Percentiles rank a stretch among this genome's conserved stretches.
Evolutionary conservation across 2,888 invertebrate species (phyloP).

Genomic region (Pachliopta kotzebuea): DNA sequence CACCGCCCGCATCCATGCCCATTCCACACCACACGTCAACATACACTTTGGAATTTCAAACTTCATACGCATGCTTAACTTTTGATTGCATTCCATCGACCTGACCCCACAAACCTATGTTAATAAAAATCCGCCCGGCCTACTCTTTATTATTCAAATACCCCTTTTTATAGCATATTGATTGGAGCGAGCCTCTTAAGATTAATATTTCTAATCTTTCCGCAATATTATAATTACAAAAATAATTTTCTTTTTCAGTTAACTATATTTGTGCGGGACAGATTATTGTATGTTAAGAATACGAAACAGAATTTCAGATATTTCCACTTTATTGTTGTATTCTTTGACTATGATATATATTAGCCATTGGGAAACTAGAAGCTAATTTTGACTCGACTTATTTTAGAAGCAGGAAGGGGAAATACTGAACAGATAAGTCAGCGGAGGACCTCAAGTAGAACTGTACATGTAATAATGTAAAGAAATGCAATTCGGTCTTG

Average conservation of each 20-base stretch:
- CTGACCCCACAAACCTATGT: constrained; percentile 48
- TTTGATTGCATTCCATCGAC: constrained; percentile 56
- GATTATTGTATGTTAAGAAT: constrained; percentile 30
- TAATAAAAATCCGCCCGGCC: constrained; percentile 36
- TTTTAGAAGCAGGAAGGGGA: constrained; percentile 72
- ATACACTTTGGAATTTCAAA: constrained; percentile 57
- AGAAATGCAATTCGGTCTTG: not conserved
- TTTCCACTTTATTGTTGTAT: constrained; percentile 69
- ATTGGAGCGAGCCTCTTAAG: constrained; percentile 1
- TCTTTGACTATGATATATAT: constrained; percentile 55
- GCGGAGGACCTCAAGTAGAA: constrained; percentile 37
- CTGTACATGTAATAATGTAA: not conserved
- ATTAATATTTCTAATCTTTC: constrained; percentile 11
- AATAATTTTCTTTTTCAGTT: constrained; percentile 9
- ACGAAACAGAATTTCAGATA: constrained; percentile 54
- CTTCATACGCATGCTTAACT: constrained; percentile 52
- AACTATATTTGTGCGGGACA: constrained; percentile 7
- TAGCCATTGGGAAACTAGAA: constrained; percentile 58
- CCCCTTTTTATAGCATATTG: constrained; percentile 1
- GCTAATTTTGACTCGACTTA: constrained; percentile 65
- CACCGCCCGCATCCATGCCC: constrained; percentile 44
- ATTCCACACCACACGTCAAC: constrained; percentile 55
- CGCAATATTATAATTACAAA: constrained; percentile 11
- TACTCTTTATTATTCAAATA: constrained; percentile 13
- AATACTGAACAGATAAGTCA: constrained; percentile 59